Evolutionary conservation across 2,113 vertebrate genomes (phyloP).

Genomic region (Camarhynchus parvulus): DNA sequence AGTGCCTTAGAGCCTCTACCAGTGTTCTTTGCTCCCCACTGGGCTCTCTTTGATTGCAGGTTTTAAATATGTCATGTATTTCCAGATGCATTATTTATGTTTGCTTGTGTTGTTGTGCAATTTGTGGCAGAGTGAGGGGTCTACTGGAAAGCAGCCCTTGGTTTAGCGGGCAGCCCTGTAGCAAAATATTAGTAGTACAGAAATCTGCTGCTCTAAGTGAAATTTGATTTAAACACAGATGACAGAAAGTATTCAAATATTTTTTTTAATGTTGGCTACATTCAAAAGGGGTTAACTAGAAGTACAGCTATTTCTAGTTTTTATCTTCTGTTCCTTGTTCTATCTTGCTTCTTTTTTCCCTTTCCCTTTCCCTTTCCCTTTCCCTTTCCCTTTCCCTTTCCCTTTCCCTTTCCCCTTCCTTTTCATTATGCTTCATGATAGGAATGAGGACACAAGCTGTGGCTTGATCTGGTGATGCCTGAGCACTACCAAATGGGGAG

Average conservation of each 20-base stretch:
- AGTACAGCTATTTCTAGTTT: not conserved
- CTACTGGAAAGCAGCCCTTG: slow-evolving; percentile 45
- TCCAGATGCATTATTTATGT: slow-evolving; percentile 57
- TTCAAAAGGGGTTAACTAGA: not conserved
- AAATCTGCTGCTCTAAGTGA: slow-evolving; percentile 53
- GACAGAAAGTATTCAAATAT: slow-evolving; percentile 35
- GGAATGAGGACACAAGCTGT: not conserved
- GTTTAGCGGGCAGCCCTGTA: slow-evolving; percentile 47
- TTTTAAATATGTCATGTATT: slow-evolving; percentile 29
- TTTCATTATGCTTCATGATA: not conserved
- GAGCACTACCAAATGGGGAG: not conserved
- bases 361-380: not conserved
- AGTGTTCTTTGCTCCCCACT: not conserved
- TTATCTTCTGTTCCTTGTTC: not conserved
- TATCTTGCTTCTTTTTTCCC: not conserved
- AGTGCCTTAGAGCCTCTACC: not conserved
- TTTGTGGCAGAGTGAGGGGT: slow-evolving; percentile 57
- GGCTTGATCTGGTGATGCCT: not conserved
- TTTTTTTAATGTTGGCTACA: not conserved
- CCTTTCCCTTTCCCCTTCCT: not conserved
- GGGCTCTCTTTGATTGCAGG: slow-evolving; percentile 32
- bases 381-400: not conserved
- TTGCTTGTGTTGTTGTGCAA: slow-evolving; percentile 67
- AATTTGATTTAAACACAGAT: slow-evolving; percentile 42
- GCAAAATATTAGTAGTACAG: slow-evolving; percentile 71